Conservation (phyloP, 2,113 vertebrate species). For the Marcusenius ussheri region DNA sequence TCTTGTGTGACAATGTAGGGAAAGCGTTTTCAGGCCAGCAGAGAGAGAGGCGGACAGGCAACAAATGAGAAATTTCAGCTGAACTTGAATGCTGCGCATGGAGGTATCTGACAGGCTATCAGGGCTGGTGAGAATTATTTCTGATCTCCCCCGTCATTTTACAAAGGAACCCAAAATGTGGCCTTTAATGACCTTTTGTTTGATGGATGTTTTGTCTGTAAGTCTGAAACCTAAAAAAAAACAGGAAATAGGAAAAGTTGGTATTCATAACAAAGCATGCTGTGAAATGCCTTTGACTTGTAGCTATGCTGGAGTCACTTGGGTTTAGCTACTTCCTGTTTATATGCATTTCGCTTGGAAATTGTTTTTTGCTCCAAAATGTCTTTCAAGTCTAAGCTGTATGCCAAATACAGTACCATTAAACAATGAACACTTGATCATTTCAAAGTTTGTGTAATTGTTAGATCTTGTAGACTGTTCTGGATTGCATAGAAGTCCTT, state of each 20-base stretch:
- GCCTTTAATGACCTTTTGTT: not conserved
- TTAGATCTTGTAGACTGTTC: not conserved
- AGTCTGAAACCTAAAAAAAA: not conserved
- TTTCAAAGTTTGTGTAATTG: not conserved
- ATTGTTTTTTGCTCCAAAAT: not conserved
- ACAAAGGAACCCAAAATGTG: not conserved
- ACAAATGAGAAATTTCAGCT: not conserved
- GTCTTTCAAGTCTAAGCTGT: not conserved
- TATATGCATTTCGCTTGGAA: not conserved
- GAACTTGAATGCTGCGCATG: not conserved
- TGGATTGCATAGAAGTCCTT: not conserved
- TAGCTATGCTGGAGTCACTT: not conserved
- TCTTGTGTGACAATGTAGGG: not conserved
- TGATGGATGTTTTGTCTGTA: constrained; percentile 11
- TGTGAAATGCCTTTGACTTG: constrained; percentile 1
- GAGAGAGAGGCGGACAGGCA: not conserved
- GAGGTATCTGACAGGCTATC: not conserved
- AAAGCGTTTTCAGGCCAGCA: not conserved
- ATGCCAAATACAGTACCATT: not conserved
- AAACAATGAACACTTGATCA: not conserved
- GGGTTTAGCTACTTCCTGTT: constrained; percentile 2
- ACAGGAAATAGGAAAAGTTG: constrained; percentile 14
- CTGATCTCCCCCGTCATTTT: not conserved
- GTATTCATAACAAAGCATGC: constrained; percentile 6
- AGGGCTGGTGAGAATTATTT: not conserved